Base-by-base conservation (phyloP, 2,797 vertebrate species). In the Microchirus variegatus region DNA sequence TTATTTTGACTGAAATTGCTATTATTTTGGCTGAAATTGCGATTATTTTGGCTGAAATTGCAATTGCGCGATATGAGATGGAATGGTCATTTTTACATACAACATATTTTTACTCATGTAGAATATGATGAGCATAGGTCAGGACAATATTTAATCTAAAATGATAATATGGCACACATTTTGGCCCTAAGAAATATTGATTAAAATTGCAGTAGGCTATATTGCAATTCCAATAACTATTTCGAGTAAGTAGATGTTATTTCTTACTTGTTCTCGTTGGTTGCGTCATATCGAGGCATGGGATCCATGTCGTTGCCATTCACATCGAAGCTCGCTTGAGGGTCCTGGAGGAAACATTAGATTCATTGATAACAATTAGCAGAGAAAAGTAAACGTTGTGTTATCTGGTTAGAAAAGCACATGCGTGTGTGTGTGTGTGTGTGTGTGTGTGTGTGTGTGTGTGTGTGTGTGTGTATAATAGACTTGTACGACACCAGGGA, bases 201-300 rank as follows among this genome's bases (percentile, higher is more conserved):
- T 22, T 3, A 22, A 22, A 22, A 22, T 22, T 5, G 22, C 22
- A 22, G 22, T 5, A 22, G 22, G 22, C 22, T 22, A 22, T 22
- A 22, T 22, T 22, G 22, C 22, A 22, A 43, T 38, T 35, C 19
- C 57, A 58, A n/a, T n/a, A 44, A 44, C 16, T n/a, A 44, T 15
- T 2, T 9, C 9, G 11, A 41, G 14, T 12, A 41, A 4, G 1
- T 22, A 22, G 22, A 16, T 36, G 10, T n/a, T 9, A 57, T 58
- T 43, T 63, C 96, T 96, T 96, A 99, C 98, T 99, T 99, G 96
- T 99, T 99, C 83, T 99, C 98, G 2, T 99, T 99, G 92, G 94
- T 99, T 80, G 96, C 96, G 53, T 99, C 98, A 1, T 99, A 99
- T 70, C 98, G 95, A 78, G 98, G 98, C 98, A 99, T 98, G 26